These are phyloP conservation scores for Paedocypris micromegethes DNA, from an alignment of 2,797 vertebrate genomes.

Conservation along the genomic window DNA sequence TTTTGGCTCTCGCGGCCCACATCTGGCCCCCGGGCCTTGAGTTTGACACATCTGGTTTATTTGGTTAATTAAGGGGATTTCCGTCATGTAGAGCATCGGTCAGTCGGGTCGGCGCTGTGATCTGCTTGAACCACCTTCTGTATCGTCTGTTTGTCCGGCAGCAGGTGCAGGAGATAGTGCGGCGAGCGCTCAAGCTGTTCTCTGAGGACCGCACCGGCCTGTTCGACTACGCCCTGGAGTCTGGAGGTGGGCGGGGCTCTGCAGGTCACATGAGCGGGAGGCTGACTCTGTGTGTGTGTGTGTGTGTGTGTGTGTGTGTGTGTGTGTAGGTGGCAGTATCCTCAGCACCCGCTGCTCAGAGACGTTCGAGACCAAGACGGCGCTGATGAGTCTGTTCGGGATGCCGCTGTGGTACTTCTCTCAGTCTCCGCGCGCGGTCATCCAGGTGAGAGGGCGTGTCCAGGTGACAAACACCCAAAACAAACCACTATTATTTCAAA, in stretches of 20 bases:
- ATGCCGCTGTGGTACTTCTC: conserved; percentile 93
- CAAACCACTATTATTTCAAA: too few species aligned
- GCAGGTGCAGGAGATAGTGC: conserved; percentile 84
- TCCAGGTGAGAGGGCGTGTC: conserved; percentile 74
- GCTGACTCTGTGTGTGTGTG: background rate
- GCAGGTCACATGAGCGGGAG: background rate
- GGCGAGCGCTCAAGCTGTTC: conserved; percentile 86
- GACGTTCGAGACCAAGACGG: conserved; percentile 89
- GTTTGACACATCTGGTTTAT: too few species aligned
- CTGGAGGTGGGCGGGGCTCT: conserved; percentile 74
- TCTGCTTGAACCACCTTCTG: too few species aligned
- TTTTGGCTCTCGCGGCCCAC: too few species aligned
- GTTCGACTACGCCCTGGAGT: conserved; percentile 93
- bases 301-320: conserved; percentile 10
- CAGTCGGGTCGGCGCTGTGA: too few species aligned
- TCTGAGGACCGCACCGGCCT: conserved; percentile 87
- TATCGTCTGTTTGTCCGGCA: conserved; percentile 51
- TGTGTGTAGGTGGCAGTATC: conserved; percentile 82
- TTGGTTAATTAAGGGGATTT: too few species aligned
- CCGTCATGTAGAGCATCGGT: too few species aligned
- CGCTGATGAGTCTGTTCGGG: conserved; percentile 89
- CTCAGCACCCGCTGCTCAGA: conserved; percentile 93
- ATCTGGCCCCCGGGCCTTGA: too few species aligned
- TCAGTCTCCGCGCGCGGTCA: conserved; percentile 89
- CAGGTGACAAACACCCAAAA: too few species aligned